Conservation (phyloP, 2,797 vertebrate genomes). For the Clarias laeviceps region DNA sequence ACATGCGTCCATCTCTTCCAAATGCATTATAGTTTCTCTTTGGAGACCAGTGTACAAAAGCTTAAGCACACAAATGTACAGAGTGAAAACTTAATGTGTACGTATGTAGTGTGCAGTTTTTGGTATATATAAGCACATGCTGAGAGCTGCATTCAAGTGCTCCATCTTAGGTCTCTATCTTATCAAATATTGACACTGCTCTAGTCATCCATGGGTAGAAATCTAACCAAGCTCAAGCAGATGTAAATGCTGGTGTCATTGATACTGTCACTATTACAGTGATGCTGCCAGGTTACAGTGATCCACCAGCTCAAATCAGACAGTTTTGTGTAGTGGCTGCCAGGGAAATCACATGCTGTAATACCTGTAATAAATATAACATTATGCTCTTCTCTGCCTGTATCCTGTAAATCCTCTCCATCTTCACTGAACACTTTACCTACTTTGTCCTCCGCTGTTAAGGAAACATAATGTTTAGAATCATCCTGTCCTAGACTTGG, state of each 20-base stretch:
- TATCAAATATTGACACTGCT: not conserved
- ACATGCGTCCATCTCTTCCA: slow-evolving; percentile 32
- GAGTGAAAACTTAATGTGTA: not conserved
- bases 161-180: not conserved
- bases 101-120: not conserved
- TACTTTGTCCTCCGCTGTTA: slow-evolving; percentile 8
- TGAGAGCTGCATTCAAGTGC: not conserved
- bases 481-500: slow-evolving; percentile 19
- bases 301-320: not conserved
- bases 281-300: not conserved
- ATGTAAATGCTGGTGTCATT: not conserved
- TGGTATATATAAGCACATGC: not conserved
- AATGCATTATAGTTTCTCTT: slow-evolving; percentile 22
- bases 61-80: not conserved
- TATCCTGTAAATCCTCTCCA: not conserved
- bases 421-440: not conserved
- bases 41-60: not conserved
- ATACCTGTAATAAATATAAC: not conserved
- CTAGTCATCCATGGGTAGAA: not conserved
- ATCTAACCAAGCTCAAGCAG: not conserved
- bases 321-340: not conserved
- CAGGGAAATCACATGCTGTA: not conserved
- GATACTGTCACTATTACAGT: not conserved
- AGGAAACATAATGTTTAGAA: slow-evolving; percentile 30
- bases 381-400: not conserved